These are phyloP conservation scores for Globodera ellingtonae DNA, from an alignment of 1,140 invertebrate genomes.

Conservation along the genomic window DNA sequence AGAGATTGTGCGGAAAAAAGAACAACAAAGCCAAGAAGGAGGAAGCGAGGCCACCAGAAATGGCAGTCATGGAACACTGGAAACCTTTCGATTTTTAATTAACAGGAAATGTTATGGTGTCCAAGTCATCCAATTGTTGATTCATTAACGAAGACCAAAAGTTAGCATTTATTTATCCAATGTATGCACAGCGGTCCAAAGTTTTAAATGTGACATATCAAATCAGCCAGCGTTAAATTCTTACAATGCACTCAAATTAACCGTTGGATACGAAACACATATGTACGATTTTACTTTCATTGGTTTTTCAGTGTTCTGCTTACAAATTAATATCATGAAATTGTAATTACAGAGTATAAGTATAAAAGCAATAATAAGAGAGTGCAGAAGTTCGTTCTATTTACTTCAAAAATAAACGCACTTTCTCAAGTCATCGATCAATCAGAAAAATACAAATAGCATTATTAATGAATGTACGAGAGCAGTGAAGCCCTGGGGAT, in stretches of 20 bases:
- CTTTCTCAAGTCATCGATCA: too few species aligned
- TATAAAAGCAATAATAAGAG: too few species aligned
- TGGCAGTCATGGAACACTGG: background rate
- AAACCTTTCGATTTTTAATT: background rate
- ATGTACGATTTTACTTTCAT: background rate
- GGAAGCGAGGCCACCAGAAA: background rate
- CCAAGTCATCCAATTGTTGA: background rate
- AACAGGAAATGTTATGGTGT: slow-evolving; percentile 7
- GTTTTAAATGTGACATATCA: background rate
- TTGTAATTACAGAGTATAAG: background rate
- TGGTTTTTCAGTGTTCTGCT: background rate
- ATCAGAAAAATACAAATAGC: too few species aligned
- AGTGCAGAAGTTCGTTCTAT: too few species aligned
- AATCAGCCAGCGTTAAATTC: background rate
- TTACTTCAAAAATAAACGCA: too few species aligned
- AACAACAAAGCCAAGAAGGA: background rate
- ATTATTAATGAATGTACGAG: too few species aligned
- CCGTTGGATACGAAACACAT: background rate
- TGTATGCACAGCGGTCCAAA: background rate
- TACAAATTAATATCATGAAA: background rate
- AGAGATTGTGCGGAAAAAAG: slow-evolving; percentile 10
- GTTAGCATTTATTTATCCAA: background rate
- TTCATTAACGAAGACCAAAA: background rate
- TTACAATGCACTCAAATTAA: background rate
- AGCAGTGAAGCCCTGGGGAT: too few species aligned